Conservation (phyloP, 2,888 invertebrate species). For the Slavum lentiscoides region DNA sequence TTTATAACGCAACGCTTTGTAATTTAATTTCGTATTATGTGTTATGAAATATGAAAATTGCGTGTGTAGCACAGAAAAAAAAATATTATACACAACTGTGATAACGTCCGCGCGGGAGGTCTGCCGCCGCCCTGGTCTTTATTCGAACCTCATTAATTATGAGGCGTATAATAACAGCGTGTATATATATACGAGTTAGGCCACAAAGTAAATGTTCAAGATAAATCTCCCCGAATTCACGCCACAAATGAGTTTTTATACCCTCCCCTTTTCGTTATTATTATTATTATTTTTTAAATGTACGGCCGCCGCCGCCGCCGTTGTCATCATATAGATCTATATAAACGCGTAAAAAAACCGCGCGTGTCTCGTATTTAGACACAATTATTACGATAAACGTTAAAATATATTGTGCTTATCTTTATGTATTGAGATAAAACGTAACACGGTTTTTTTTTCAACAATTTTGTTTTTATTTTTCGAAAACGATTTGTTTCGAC, state of each 20-base stretch:
- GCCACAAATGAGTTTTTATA: slow-evolving; percentile 27
- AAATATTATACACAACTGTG: background rate
- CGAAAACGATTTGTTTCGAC: no score
- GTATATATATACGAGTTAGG: background rate
- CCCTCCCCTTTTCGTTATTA: background rate
- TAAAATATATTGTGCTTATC: no score
- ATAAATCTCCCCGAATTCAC: slow-evolving; percentile 31
- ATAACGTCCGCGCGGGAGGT: slow-evolving; percentile 22
- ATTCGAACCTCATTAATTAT: slow-evolving; percentile 26
- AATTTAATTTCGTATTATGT: slow-evolving; percentile 3
- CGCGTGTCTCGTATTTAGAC: no score
- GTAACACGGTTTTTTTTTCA: no score
- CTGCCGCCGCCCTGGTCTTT: background rate
- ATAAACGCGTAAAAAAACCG: no score
- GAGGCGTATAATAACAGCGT: background rate
- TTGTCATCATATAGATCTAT: no score
- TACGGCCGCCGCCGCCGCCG: no score
- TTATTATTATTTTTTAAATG: background rate
- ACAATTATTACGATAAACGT: no score
- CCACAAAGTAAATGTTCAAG: slow-evolving; percentile 37
- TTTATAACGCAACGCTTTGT: background rate
- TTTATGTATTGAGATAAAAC: no score
- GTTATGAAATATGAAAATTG: slow-evolving; percentile 33
- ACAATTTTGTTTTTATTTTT: no score
- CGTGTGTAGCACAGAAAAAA: background rate